Evolutionary conservation across 2,113 vertebrate genomes (phyloP).

Genomic region (Poeciliopsis prolifica): DNA sequence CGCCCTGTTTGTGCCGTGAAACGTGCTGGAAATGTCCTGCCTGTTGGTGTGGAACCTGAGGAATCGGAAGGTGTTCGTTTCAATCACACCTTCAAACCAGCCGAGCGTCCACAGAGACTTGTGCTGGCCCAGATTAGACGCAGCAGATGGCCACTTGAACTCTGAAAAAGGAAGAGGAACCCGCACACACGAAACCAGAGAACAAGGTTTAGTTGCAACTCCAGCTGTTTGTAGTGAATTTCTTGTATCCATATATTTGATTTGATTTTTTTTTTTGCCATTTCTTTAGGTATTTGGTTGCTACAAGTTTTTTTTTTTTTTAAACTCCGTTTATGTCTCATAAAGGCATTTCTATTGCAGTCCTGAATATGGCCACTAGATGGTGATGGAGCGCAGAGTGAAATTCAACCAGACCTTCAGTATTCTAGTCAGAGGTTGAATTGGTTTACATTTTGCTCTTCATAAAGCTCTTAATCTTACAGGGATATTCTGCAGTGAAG

Average conservation of each 20-base stretch:
- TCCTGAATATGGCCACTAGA: constrained; percentile 29
- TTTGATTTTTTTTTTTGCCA: not conserved
- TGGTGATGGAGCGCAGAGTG: constrained; percentile 35
- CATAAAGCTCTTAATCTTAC: not conserved
- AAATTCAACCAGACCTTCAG: not conserved
- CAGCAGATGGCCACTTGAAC: constrained; percentile 68
- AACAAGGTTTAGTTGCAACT: not conserved
- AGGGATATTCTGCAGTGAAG: not conserved
- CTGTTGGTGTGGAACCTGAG: not conserved
- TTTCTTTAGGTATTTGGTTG: too few relatives aligned
- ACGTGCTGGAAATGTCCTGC: not conserved
- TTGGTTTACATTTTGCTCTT: not conserved
- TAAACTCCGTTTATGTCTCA: not conserved
- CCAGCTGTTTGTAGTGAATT: not conserved
- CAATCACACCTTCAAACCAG: constrained; percentile 23
- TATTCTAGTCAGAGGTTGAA: not conserved
- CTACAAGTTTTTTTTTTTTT: not conserved
- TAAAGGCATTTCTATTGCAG: not conserved
- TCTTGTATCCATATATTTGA: not conserved
- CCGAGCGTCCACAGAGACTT: constrained; percentile 64
- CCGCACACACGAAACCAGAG: constrained; percentile 21
- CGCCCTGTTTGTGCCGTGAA: not conserved
- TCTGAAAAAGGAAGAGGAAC: constrained; percentile 39
- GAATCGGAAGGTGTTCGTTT: not conserved
- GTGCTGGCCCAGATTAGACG: constrained; percentile 52